Evolutionary conservation across 2,888 invertebrate species (phyloP), one percentile per base, ranked within the genome.

Genomic region (Ecliptopera silaceata): DNA sequence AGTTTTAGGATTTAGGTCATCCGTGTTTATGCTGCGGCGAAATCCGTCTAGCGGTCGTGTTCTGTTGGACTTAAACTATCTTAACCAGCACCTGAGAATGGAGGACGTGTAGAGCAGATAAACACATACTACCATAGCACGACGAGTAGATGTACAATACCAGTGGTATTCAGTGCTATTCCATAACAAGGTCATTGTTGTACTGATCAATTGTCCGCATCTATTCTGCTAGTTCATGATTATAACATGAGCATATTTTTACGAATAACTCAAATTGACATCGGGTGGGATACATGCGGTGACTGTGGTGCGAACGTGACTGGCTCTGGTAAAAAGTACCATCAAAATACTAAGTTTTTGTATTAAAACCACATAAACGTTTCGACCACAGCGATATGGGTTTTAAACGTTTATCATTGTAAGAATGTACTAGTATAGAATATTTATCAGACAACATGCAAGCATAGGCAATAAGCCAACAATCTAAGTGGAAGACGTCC

Each of bases 1-100:
- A 56, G 39, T 32, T 60, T 53, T 56, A 56, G 68, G 63, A 77
- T 68, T 66, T 71, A 61, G 71, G 69, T 64, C 70, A 65, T 59
- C 60, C 45, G 51, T 68, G 64, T 69, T 68, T 69, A 68, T 47
- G 32, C 47, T 46, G 49, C 26, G 44, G 50, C 20, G 15, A 60
- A 56, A 39, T 34, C 29, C 44, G 42, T 4, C 29, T 12, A 47
- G 38, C 51, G 46, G 49, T 55, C 49, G 29, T 56, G 53, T 54
- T 47, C 12, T 26, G 29, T 39, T 41, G 11, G 45, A 26, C 52
- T 38, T 20, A 13, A 47, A 52, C 44, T 32, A 42, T 51, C 42
- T 50, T 36, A 31, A 38, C 17, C 41, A 45, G 36, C 22, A 31
- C 29, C 29, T 32, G 31, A 34, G 12, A 45, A 46, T 32, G 29